Conservation (phyloP, 1,140 invertebrate genomes). For the Drosophila obscura region DNA sequence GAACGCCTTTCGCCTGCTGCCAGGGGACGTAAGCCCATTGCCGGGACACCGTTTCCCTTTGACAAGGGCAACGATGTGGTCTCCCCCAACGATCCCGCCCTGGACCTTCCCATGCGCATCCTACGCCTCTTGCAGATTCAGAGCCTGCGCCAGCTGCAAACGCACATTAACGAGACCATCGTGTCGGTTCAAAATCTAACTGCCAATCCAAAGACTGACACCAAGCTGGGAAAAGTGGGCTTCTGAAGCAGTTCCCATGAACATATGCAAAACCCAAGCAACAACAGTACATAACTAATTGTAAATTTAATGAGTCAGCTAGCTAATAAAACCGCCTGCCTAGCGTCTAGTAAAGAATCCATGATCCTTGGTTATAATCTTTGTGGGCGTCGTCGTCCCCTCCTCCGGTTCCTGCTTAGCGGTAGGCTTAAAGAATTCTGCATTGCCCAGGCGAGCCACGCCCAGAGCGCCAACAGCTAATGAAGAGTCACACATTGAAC, state of each 20-base stretch:
- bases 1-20: slow-evolving; percentile 88
- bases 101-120: slow-evolving; percentile 92
- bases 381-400: slow-evolving; percentile 14
- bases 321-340: slow-evolving; percentile 14
- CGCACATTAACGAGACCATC: slow-evolving; percentile 96
- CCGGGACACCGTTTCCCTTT: slow-evolving; percentile 88
- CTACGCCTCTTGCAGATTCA: slow-evolving; percentile 95
- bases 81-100: slow-evolving; percentile 86
- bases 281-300: slow-evolving; percentile 14
- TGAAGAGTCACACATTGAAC: neutral
- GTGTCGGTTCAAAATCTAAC: slow-evolving; percentile 96
- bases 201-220: slow-evolving; percentile 98
- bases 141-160: slow-evolving; percentile 95
- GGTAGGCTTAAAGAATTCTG: slow-evolving; percentile 56
- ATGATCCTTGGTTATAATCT: slow-evolving; percentile 33
- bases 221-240: slow-evolving; percentile 96
- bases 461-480: slow-evolving; percentile 58
- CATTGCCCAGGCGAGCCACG: slow-evolving; percentile 62
- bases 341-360: slow-evolving; percentile 60
- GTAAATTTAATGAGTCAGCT: slow-evolving; percentile 4
- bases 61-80: slow-evolving; percentile 84
- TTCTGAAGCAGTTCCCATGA: slow-evolving; percentile 34
- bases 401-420: slow-evolving; percentile 27
- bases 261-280: neutral
- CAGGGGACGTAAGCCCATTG: slow-evolving; percentile 87